Percentiles rank a stretch among this genome's conserved stretches.
phyloP scores from a whole-genome alignment of 2,888 invertebrate genomes.

The Acrocyrtus sp. region DNA sequence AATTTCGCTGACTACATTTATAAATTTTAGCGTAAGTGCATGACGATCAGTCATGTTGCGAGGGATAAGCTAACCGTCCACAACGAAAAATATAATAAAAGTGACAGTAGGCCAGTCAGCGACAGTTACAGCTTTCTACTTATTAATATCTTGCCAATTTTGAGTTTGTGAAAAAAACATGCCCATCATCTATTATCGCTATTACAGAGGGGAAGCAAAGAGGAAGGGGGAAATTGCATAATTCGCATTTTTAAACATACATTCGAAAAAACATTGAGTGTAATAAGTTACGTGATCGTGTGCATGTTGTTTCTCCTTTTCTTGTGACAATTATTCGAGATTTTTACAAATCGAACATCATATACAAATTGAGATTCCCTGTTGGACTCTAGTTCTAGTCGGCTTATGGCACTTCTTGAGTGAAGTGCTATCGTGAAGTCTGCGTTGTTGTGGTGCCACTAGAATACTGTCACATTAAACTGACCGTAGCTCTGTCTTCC shows the following conservation, averaged over 20 bases:
- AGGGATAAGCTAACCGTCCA: not conserved
- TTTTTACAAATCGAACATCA: conserved; percentile 9
- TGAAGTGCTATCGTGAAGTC: conserved; percentile 30
- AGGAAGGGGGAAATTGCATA: conserved; percentile 28
- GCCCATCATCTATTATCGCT: not conserved
- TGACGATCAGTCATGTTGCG: not conserved
- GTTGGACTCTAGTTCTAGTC: conserved; percentile 19
- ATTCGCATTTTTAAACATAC: conserved; percentile 16
- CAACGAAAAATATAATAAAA: not conserved
- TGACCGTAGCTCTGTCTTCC: too few species aligned
- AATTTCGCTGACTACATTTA: not conserved
- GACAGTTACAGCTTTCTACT: conserved; percentile 30
- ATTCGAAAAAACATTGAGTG: too few species aligned
- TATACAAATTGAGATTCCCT: conserved; percentile 29
- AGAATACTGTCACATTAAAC: too few species aligned
- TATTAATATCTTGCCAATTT: conserved; percentile 27
- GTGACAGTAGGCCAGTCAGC: not conserved
- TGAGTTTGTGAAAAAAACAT: conserved; percentile 3
- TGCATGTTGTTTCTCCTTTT: not conserved
- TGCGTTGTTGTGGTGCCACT: too few species aligned
- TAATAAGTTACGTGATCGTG: not conserved
- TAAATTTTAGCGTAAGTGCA: not conserved
- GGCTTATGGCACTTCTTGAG: conserved; percentile 29
- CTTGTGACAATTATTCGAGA: conserved; percentile 9
- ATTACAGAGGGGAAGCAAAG: not conserved